These are phyloP conservation scores for Aphyosemion australe DNA, from an alignment of 2,113 vertebrate species.

Conservation along the genomic window DNA sequence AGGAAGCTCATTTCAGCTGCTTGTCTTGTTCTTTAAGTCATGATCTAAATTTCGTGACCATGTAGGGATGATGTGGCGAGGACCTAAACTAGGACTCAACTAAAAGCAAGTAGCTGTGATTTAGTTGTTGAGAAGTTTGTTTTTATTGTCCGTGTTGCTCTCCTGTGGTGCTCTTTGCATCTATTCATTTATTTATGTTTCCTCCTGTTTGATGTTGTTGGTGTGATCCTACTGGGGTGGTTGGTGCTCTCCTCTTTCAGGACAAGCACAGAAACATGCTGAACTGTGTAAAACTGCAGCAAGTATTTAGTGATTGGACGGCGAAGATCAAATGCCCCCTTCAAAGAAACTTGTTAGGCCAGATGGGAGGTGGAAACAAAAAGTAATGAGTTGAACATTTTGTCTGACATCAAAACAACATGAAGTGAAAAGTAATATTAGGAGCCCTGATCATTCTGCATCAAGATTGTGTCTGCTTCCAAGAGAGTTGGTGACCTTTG, in stretches of 20 bases:
- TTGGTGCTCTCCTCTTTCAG: neutral
- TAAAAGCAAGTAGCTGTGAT: neutral
- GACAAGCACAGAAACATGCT: neutral
- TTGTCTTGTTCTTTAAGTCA: no score
- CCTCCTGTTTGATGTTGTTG: neutral
- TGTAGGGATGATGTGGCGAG: neutral
- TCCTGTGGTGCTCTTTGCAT: neutral
- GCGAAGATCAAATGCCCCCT: neutral
- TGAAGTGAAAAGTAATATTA: neutral
- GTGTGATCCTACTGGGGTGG: neutral
- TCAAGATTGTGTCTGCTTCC: neutral
- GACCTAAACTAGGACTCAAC: neutral
- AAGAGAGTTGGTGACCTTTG: neutral
- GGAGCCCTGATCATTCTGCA: no score
- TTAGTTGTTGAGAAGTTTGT: neutral
- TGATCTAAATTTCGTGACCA: no score
- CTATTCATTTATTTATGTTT: neutral
- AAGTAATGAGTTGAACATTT: neutral
- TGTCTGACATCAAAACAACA: neutral
- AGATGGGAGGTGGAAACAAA: neutral
- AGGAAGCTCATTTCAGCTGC: no score
- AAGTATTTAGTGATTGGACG: neutral
- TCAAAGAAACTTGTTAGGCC: neutral
- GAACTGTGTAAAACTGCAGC: neutral
- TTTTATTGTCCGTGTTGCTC: neutral